Evolutionary conservation across 1,140 invertebrate genomes (phyloP).

Genomic region (Protaetia brevitarsis): DNA sequence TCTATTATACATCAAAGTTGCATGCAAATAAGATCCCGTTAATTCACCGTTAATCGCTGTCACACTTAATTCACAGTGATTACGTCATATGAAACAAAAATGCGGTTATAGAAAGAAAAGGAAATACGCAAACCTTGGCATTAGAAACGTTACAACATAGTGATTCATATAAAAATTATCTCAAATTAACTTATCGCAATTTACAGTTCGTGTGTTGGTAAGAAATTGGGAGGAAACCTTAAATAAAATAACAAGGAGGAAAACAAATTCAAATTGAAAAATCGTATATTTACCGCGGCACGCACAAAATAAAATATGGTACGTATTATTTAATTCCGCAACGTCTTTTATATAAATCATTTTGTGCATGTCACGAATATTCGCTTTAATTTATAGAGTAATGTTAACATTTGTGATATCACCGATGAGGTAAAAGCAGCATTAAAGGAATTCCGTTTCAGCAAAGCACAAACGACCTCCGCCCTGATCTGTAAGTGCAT

Average conservation of each 20-base stretch:
- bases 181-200: neutral
- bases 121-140: too few relatives aligned
- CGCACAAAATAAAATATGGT: conserved; percentile 8
- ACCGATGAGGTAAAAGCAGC: conserved; percentile 72
- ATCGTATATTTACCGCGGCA: neutral
- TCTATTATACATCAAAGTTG: too few relatives aligned
- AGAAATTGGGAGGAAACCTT: conserved; percentile 1
- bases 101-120: too few relatives aligned
- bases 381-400: conserved; percentile 34
- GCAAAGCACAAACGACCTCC: conserved; percentile 72
- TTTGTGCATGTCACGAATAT: neutral
- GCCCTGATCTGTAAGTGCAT: conserved; percentile 74
- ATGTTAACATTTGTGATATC: conserved; percentile 71
- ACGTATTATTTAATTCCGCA: neutral
- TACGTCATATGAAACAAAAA: too few relatives aligned
- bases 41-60: too few relatives aligned
- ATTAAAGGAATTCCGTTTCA: conserved; percentile 78
- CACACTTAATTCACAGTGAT: too few relatives aligned
- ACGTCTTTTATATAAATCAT: neutral
- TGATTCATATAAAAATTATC: too few relatives aligned
- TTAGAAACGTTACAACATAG: too few relatives aligned
- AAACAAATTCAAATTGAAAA: conserved; percentile 3
- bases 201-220: neutral
- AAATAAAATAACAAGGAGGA: neutral
- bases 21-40: too few relatives aligned